A percentile compares a stretch with the other conserved stretches of the same genome.
Evolutionary conservation across 1,140 invertebrate species (phyloP).

Genomic region (Macrocentrus cingulum): DNA sequence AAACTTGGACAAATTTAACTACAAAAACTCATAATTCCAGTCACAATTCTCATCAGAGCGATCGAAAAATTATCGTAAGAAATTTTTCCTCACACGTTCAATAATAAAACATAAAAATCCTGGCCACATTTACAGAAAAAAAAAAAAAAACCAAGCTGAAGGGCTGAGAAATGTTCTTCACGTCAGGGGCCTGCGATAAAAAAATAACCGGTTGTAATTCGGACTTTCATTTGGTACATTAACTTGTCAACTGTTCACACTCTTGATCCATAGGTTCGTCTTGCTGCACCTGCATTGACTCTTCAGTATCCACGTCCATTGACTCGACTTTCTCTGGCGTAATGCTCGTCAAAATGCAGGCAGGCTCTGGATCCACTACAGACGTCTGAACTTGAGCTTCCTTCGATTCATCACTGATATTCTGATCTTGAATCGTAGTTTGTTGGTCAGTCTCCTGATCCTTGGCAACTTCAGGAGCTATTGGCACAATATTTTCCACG

Average conservation of each 20-base stretch:
- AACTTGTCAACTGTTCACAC: constrained; percentile 46
- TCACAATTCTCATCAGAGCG: no score
- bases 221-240: constrained; percentile 48
- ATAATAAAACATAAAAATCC: no score
- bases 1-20: no score
- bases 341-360: background rate
- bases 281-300: constrained; percentile 34
- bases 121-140: no score
- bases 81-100: no score
- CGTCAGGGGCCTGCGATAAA: constrained; percentile 2
- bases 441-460: no score
- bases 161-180: constrained; percentile 2
- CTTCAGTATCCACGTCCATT: constrained; percentile 54
- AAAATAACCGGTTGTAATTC: constrained; percentile 32
- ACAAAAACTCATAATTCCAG: no score
- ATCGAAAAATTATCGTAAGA: no score
- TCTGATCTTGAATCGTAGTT: no score
- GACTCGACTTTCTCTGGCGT: constrained; percentile 30
- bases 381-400: background rate
- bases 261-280: constrained; percentile 55
- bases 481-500: background rate
- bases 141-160: background rate
- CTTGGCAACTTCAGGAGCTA: background rate
- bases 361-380: background rate
- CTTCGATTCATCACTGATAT: background rate